Base-by-base conservation (phyloP, 2,888 invertebrate species). In the Tipula unca region DNA sequence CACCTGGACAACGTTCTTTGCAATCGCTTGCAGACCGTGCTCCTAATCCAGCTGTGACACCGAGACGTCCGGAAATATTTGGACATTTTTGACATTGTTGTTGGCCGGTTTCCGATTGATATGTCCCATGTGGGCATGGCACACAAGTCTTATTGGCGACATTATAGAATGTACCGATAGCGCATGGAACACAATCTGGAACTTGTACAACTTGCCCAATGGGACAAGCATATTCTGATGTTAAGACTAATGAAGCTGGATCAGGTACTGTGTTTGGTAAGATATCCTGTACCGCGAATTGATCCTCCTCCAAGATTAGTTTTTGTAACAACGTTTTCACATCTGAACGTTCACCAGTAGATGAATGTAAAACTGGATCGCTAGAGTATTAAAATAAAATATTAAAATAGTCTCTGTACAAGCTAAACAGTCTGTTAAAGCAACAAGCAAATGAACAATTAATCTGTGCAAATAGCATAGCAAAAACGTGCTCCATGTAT, bases 181-280 rank as follows among this genome's bases (percentile, higher is more conserved):
- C 95, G 90, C 98, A 98, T 29, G 97, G 96, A 86, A 98, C 98
- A 91, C 98, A 98, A 89, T 97, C 96, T 86, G 97, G 97, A 82
- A 96, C 96, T 93, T 97, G 95, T 0, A 98, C 97, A 32, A 99
- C 98, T 92, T 98, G 97, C 85, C 98, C 98, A 88, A 94, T 93
- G 0, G 97, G 96, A 89, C 99, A 99, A 85, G 97, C 96, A 89
- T 97, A 98, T 90, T 97, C 97, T 0, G 98, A 97, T 87, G 95
- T 94, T n/a, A 99, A 92, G 29, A 93, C 91, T 86, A 99, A 92
- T 1, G 97, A 97, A 10, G 97, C 96, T 86, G 98, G 96, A 91
- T 98, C 98, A 0, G 98, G 97, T 0, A 97, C 95, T 0, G 98
- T 98, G 89, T 98, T 98, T 17, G 98, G 98, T 85, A 98, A 91